Evolutionary conservation across 2,797 vertebrate species (phyloP), one percentile per base, ranked within the genome.

Genomic region (Onychomys arenicola): DNA sequence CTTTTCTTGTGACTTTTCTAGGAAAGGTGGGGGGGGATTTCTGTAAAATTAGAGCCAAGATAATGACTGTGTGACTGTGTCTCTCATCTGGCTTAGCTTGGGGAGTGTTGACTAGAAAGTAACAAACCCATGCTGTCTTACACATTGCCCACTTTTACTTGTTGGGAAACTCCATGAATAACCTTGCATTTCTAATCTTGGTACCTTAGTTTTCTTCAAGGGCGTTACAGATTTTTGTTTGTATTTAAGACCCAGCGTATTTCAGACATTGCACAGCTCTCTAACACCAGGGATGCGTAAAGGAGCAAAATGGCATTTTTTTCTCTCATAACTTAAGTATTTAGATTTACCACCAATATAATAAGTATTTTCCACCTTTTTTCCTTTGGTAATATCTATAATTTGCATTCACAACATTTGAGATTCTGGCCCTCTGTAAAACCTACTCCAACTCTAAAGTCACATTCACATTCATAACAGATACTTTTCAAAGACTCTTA

Each of bases 341-440:
- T 91, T 91, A 90, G n/a, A 29, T 71, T 95, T 83, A 52, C 55
- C 65, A 57, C 5, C 84, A 81, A 61, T 37, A 90, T 46, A 94
- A 32, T 92, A 92, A 86, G 80, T 90, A 90, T 14, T 76, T 91
- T 85, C 76, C 4, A 55, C 29, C 2, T 91, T 81, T 94, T 49
- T 81, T 29, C 46, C 46, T 83, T 87, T 94, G 83, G 5, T 4
- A 80, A 89, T 93, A 80, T 93, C 21, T 67, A 5, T 57, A 63
- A 82, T 37, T 96, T 96, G 57, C 0, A 76, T 87, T 83, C 9
- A 90, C 40, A 7, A 76, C 59, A 91, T 13, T 73, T 95, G 61
- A 43, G 49, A 37, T 49, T 87, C n/a, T 61, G n/a, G 2, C 32
- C 37, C 1, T 91, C 37, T 57, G 3, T 93, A 61, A 91, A 77